These are phyloP conservation scores for Drosophila baimaii DNA, from an alignment of 1,140 invertebrate genomes.

Conservation along the genomic window DNA sequence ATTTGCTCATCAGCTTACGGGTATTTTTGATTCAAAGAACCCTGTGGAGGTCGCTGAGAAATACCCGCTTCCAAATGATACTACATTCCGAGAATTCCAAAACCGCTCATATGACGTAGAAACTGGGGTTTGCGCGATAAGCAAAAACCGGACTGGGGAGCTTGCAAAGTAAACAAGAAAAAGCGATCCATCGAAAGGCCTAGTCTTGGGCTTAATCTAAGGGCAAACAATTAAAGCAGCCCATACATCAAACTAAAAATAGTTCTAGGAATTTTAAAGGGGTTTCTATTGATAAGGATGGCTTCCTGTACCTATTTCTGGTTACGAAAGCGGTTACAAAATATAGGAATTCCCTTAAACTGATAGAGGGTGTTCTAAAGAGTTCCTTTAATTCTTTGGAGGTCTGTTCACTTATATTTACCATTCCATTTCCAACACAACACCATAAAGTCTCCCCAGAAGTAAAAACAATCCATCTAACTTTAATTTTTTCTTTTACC, in stretches of 20 bases:
- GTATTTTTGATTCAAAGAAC: constrained; percentile 7
- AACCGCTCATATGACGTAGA: constrained; percentile 8
- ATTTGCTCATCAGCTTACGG: constrained; percentile 4
- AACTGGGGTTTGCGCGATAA: constrained; percentile 3
- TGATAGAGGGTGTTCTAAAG: background rate
- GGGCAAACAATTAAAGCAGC: background rate
- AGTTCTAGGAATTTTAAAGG: background rate
- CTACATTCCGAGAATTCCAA: constrained; percentile 7
- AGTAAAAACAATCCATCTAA: background rate
- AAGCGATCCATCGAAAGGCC: constrained; percentile 4
- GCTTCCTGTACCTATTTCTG: background rate
- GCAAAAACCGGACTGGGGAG: constrained; percentile 12
- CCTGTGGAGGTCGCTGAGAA: background rate
- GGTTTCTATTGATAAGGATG: background rate
- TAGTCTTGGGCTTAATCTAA: constrained; percentile 5
- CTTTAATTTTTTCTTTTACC: background rate
- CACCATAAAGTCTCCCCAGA: too few species aligned
- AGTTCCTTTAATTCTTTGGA: too few species aligned
- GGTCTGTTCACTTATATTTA: background rate
- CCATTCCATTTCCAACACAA: too few species aligned
- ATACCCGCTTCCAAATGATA: background rate
- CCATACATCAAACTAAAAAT: constrained; percentile 14
- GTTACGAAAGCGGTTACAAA: background rate
- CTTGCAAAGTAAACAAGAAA: constrained; percentile 9
- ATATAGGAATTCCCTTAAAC: background rate